These are phyloP conservation scores for Lycaena phlaeas DNA, from an alignment of 2,888 invertebrate genomes.

Conservation along the genomic window DNA sequence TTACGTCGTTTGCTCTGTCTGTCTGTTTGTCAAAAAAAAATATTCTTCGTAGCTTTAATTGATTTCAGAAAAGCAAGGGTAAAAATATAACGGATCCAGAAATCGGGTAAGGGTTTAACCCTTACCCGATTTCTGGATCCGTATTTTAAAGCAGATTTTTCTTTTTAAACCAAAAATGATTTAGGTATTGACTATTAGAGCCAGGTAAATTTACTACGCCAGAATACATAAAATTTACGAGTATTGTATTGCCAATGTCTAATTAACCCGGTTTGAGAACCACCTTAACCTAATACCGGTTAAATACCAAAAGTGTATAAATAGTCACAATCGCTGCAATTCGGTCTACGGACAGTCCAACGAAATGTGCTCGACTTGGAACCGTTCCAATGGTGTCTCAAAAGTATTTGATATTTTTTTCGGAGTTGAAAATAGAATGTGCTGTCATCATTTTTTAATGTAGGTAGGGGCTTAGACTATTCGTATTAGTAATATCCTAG, in stretches of 20 bases:
- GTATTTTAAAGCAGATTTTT: too few species aligned
- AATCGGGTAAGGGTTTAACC: too few species aligned
- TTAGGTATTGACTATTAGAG: slow-evolving; percentile 2
- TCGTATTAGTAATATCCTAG: too few species aligned
- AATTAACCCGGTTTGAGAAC: slow-evolving; percentile 2
- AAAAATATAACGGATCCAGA: too few species aligned
- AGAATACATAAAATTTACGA: not conserved
- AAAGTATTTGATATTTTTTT: slow-evolving; percentile 6
- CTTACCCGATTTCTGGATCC: too few species aligned
- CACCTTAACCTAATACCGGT: not conserved
- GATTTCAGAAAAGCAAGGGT: too few species aligned
- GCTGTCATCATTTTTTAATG: not conserved
- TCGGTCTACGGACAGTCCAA: slow-evolving; percentile 6
- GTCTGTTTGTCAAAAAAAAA: too few species aligned
- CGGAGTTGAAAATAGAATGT: slow-evolving; percentile 4
- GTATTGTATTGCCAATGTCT: slow-evolving; percentile 4
- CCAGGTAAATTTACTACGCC: not conserved
- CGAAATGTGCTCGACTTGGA: slow-evolving; percentile 9
- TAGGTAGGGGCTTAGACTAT: not conserved
- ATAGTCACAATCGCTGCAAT: slow-evolving; percentile 5
- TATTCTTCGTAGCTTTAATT: too few species aligned
- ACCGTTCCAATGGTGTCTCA: slow-evolving; percentile 1
- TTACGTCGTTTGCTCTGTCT: too few species aligned
- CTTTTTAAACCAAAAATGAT: not conserved
- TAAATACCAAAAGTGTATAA: too few species aligned